These are phyloP conservation scores for Syngnathus acus DNA, from an alignment of 2,797 vertebrate genomes.

Conservation along the genomic window DNA sequence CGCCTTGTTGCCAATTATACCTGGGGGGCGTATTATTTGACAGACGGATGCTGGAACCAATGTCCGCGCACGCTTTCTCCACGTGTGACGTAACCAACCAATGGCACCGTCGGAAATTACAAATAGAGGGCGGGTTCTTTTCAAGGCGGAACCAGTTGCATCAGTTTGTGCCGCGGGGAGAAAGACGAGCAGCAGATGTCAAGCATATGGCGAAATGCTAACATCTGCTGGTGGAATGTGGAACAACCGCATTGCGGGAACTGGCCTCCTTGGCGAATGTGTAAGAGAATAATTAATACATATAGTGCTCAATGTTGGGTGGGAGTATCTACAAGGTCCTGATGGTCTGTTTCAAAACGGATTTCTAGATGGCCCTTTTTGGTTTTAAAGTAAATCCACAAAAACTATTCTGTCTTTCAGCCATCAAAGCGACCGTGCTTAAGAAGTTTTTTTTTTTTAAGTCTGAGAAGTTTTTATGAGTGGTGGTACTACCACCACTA, in stretches of 20 bases:
- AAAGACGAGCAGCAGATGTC: not conserved
- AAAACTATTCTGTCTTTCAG: too few relatives aligned
- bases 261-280: not conserved
- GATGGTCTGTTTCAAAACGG: too few relatives aligned
- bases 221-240: conserved; percentile 22
- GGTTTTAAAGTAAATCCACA: too few relatives aligned
- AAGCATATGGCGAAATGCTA: not conserved
- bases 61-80: not conserved
- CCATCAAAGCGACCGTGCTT: too few relatives aligned
- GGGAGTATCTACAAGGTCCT: too few relatives aligned
- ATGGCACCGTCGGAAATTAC: conserved; percentile 5
- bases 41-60: conserved; percentile 30
- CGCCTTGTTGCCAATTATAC: not conserved
- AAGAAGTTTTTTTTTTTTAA: too few relatives aligned
- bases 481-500: too few relatives aligned
- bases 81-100: conserved; percentile 19
- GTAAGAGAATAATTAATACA: not conserved
- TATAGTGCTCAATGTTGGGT: too few relatives aligned
- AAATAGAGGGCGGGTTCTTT: conserved; percentile 8
- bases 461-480: too few relatives aligned
- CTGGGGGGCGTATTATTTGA: conserved; percentile 9
- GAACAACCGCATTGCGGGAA: not conserved
- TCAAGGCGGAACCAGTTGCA: conserved; percentile 25
- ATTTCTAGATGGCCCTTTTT: too few relatives aligned
- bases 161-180: conserved; percentile 16